Conservation (phyloP, 2,888 invertebrate species). For the Leptarthrus brevirostris region DNA sequence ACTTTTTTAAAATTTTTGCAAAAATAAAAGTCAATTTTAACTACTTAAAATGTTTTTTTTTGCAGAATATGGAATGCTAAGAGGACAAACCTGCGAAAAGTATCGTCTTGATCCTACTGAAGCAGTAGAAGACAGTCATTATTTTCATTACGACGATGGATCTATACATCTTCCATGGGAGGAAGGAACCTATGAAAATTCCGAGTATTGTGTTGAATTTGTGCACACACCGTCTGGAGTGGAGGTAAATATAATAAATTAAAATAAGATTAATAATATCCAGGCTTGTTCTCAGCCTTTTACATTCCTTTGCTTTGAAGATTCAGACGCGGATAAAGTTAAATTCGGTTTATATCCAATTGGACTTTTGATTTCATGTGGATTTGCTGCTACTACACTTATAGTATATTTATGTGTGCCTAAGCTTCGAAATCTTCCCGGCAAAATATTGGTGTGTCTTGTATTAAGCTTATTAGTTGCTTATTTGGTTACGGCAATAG, state of each 20-base stretch:
- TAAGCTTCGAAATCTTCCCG: constrained; percentile 77
- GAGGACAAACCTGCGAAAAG: constrained; percentile 61
- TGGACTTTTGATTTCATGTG: constrained; percentile 72
- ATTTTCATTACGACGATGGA: constrained; percentile 61
- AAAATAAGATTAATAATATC: neutral
- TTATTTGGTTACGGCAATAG: constrained; percentile 72
- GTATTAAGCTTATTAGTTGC: constrained; percentile 75
- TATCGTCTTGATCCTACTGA: constrained; percentile 61
- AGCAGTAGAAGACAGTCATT: constrained; percentile 60
- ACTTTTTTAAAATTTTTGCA: too few species aligned
- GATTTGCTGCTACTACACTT: constrained; percentile 75
- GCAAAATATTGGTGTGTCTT: constrained; percentile 79
- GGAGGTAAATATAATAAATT: constrained; percentile 58
- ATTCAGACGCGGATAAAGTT: constrained; percentile 60
- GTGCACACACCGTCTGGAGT: constrained; percentile 55
- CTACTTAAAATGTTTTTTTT: too few species aligned
- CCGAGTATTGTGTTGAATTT: constrained; percentile 63
- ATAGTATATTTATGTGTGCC: constrained; percentile 75
- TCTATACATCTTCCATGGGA: constrained; percentile 58
- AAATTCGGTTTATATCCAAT: constrained; percentile 63
- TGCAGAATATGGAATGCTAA: constrained; percentile 62
- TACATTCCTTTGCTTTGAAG: constrained; percentile 65
- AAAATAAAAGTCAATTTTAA: too few species aligned
- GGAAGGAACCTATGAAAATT: constrained; percentile 59
- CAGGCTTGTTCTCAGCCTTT: constrained; percentile 58